These are phyloP conservation scores for Canis aureus DNA, from an alignment of 2,113 vertebrate genomes.

Conservation along the genomic window DNA sequence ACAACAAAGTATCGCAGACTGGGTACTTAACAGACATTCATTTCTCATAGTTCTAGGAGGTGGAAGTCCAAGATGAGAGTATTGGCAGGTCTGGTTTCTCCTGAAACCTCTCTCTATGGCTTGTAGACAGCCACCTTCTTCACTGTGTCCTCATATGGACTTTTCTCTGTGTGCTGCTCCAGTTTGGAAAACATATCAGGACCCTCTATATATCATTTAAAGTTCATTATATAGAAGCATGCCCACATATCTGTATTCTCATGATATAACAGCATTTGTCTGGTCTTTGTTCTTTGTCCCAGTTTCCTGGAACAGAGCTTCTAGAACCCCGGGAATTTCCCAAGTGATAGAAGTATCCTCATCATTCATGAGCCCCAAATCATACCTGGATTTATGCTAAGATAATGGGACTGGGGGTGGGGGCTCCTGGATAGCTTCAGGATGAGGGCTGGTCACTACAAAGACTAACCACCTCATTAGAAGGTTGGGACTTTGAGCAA, in stretches of 20 bases:
- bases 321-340: background rate
- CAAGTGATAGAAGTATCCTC: background rate
- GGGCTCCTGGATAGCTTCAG: background rate
- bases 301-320: background rate
- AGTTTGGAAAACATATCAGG: constrained; percentile 2
- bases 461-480: background rate
- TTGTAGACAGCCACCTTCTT: background rate
- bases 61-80: background rate
- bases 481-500: background rate
- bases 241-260: background rate
- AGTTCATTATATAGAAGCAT: background rate
- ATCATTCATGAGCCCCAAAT: background rate
- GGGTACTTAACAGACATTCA: background rate
- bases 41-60: background rate
- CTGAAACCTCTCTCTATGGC: background rate
- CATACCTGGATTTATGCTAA: background rate
- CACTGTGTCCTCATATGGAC: background rate
- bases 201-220: background rate
- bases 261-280: background rate
- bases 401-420: background rate
- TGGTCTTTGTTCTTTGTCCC: background rate
- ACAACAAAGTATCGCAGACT: background rate
- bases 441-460: background rate
- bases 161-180: background rate
- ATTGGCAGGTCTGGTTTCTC: background rate